Base-by-base conservation (phyloP, 2,797 vertebrate genomes). In the Notolabrus celidotus region DNA sequence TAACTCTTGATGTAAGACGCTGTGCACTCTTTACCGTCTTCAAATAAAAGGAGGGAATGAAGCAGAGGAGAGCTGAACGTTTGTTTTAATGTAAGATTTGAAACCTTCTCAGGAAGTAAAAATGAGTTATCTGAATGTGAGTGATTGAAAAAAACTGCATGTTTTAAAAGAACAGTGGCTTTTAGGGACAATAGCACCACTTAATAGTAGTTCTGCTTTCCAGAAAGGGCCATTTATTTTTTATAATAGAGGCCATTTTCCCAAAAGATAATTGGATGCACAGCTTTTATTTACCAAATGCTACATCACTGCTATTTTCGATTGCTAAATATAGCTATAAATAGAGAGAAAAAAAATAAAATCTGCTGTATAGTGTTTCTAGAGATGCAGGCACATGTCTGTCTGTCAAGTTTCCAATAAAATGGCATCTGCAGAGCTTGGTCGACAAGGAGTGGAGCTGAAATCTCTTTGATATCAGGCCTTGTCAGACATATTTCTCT, bases 401-500 rank as follows among this genome's bases (percentile, higher is more conserved):
- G 60, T 53, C 60, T 62, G 58, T 64, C 64, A 74, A n/a, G 57
- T 20, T 69, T 71, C 55, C 68, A 65, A 62, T 78, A 71, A 77
- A 71, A 83, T 54, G 29, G n/a, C 55, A 63, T 65, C 71, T 17
- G 42, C 58, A 19, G 59, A 79, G 77, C 67, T 34, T 25, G 83
- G 83, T 84, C 86, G 61, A 39, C 81, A 73, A 79, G 74, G 50
- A 84, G 58, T 6, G 63, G 68, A 64, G 76, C 29, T 50, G 84
- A 82, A 83, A 82, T 85, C 75, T 73, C 77, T 91, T 86, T 90
- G 91, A 89, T 92, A 90, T 86, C 83, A 29, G 66, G 62, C 63
- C 86, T 86, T 88, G 83, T 91, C 86, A 86, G 89, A 83, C 63
- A 52, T 62, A 84, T 90, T 89, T 89, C 89, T 88, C 85, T 84